These are phyloP conservation scores for Yasuhikotakia modesta DNA, from an alignment of 2,797 vertebrate species.

Conservation along the genomic window DNA sequence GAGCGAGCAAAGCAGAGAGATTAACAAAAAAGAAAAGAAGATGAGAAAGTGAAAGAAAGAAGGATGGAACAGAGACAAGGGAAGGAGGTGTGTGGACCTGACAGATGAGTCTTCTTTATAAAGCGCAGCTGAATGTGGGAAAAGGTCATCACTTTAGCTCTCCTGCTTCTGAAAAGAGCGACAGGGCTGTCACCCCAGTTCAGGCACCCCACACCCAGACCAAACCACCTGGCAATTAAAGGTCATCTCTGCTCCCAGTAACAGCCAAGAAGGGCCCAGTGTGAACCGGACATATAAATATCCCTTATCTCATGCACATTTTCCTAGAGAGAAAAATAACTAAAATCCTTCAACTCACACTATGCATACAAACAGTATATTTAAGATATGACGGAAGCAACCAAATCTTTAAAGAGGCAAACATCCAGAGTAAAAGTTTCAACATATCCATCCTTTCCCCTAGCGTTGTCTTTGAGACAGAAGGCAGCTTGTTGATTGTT, in stretches of 20 bases:
- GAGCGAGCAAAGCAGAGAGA: neutral
- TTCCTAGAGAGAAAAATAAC: constrained; percentile 6
- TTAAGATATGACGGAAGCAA: neutral
- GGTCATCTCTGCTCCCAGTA: constrained; percentile 71
- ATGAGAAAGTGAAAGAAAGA: neutral
- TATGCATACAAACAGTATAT: neutral
- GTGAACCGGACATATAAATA: constrained; percentile 63
- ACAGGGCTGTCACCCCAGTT: constrained; percentile 43
- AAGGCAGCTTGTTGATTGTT: constrained; percentile 1
- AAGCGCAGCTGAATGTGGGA: constrained; percentile 54
- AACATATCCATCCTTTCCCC: neutral
- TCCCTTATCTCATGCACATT: constrained; percentile 56
- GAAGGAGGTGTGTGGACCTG: constrained; percentile 41
- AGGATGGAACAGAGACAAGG: constrained; percentile 22
- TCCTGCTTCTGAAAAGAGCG: constrained; percentile 55
- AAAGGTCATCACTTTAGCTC: constrained; percentile 68
- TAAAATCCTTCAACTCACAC: neutral
- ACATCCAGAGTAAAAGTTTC: constrained; percentile 40
- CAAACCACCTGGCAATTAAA: constrained; percentile 70
- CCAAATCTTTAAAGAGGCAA: neutral
- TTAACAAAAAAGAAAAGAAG: neutral
- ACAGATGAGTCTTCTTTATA: constrained; percentile 53
- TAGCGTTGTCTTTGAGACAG: constrained; percentile 12
- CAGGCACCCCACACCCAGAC: constrained; percentile 27
- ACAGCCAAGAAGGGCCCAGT: constrained; percentile 58